Conservation (phyloP, 1,140 invertebrate genomes). For the Tribolium castaneum region DNA sequence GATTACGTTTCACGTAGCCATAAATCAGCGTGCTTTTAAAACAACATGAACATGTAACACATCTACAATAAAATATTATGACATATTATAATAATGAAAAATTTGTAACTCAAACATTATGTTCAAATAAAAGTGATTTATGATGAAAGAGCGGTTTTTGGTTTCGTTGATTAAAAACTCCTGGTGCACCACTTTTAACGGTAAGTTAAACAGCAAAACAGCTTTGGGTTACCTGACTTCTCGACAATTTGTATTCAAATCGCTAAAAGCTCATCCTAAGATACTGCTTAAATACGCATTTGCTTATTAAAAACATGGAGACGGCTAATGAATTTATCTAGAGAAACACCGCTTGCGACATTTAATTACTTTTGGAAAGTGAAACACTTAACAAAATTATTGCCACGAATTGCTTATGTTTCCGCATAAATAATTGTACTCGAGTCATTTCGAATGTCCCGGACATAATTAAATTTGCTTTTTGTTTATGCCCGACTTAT, state of each 20-base stretch:
- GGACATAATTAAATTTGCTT: slow-evolving; percentile 10
- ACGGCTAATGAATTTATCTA: slow-evolving; percentile 23
- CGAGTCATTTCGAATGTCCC: neutral
- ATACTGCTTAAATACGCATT: slow-evolving; percentile 21
- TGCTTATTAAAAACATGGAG: slow-evolving; percentile 28
- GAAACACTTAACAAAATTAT: slow-evolving; percentile 27
- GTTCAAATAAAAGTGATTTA: too few species aligned
- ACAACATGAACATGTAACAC: neutral
- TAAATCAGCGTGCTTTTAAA: neutral
- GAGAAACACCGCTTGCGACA: slow-evolving; percentile 23
- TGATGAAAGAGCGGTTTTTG: neutral
- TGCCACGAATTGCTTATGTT: slow-evolving; percentile 20
- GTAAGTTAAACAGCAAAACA: slow-evolving; percentile 11
- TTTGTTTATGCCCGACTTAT: slow-evolving; percentile 1
- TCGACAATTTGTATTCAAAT: slow-evolving; percentile 28
- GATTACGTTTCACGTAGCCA: neutral
- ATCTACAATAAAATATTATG: neutral
- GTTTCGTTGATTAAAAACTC: neutral
- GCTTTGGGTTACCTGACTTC: slow-evolving; percentile 16
- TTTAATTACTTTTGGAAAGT: slow-evolving; percentile 27
- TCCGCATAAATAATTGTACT: slow-evolving; percentile 7
- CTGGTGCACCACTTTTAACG: neutral
- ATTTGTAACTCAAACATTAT: neutral
- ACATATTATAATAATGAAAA: neutral
- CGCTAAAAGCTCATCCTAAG: slow-evolving; percentile 17